Evolutionary conservation across 2,797 vertebrate genomes (phyloP), one percentile per base, ranked within the genome.

Genomic region (Arctocebus calabarensis): DNA sequence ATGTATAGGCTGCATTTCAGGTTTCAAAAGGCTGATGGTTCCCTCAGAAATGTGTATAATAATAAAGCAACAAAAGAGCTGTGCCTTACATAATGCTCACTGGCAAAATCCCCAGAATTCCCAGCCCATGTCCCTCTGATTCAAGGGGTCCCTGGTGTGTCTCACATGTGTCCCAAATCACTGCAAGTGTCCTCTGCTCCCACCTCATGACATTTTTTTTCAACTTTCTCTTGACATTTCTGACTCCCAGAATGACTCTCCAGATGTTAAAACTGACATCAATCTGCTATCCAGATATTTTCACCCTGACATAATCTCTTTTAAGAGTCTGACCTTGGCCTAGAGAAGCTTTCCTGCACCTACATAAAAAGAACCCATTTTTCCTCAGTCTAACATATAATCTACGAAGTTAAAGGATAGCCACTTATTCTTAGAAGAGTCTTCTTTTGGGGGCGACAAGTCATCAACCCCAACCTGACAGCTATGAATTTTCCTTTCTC

Each of bases 221-320:
- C 87, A 79, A 93, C 73, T 86, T 88, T 91, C 89, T 94, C 87
- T 96, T 96, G 93, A 84, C 93, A 93, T 92, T 91, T 40, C 86
- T 84, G 55, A 97, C 87, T 94, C 77, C 87, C 87, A 88, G 84
- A 96, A 95, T 95, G 95, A 97, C 77, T 90, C 87, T 96, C 92
- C 89, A 96, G 87, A 96, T 96, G 91, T 97, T 91, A 94, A 91
- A 96, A 91, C 59, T 97, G 96, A 96, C 93, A 96, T 97, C 93
- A 94, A 40, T 96, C 91, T 68, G 73, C 77, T 34, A 96, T 62
- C 68, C 86, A 87, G 84, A 87, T 78, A 96, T 90, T 96, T 94
- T 68, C 55, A 93, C 55, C 61, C 88, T 48, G 70, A 91, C 57
- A 81, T 71, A 79, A 64, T 91, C 96, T 95, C 62, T 96, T 97